Conservation (phyloP, 1,140 invertebrate species). For the Listronotus bonariensis region DNA sequence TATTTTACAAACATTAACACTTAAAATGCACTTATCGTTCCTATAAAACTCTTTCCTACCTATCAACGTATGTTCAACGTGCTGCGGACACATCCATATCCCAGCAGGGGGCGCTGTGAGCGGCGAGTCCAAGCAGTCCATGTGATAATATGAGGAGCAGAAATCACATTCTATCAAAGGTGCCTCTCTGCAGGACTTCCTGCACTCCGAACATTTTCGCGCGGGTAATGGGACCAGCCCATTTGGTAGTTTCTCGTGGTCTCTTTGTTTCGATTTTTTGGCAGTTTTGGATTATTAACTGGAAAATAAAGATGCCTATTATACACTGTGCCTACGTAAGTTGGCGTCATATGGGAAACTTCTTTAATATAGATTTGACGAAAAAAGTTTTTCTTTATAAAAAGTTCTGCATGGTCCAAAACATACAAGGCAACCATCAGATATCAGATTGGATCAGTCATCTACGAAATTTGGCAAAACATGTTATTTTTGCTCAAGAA, state of each 20-base stretch:
- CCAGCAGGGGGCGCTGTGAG: constrained; percentile 83
- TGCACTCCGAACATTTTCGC: constrained; percentile 81
- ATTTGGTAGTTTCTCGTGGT: constrained; percentile 40
- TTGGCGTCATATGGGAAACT: too few species aligned
- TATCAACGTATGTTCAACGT: constrained; percentile 87
- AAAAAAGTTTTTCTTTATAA: too few species aligned
- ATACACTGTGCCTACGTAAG: too few species aligned
- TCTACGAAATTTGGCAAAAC: too few species aligned
- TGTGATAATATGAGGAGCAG: constrained; percentile 87
- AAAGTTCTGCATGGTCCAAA: too few species aligned
- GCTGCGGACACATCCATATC: constrained; percentile 96
- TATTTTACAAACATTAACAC: too few species aligned
- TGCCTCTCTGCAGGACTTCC: constrained; percentile 78
- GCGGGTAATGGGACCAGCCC: constrained; percentile 66
- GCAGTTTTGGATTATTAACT: constrained; percentile 19
- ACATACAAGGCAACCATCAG: too few species aligned
- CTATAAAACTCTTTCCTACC: constrained; percentile 50
- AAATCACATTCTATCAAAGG: constrained; percentile 92
- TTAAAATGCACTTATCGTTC: too few species aligned
- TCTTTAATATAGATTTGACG: too few species aligned
- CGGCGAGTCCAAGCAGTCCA: constrained; percentile 93
- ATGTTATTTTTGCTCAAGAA: too few species aligned
- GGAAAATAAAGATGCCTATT: constrained; percentile 6
- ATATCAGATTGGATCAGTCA: too few species aligned
- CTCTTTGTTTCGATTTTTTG: constrained; percentile 39